phyloP scores from a whole-genome alignment of 2,113 vertebrate species.

The Rattus norvegicus region GRCr8 NC_086027.1:91165501-91166000 shows the following conservation, averaged over 20 bases:
- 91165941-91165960: neutral
- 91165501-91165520: neutral
- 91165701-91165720: neutral
- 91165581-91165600: neutral
- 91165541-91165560: neutral
- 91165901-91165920: neutral
- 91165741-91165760: neutral
- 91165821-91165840: rapidly evolving
- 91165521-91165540: neutral
- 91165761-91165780: neutral
- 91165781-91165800: neutral
- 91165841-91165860: neutral
- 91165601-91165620: neutral
- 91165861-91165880: neutral
- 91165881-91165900: neutral
- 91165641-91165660: neutral
- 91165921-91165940: neutral
- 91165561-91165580: neutral
- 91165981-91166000: neutral
- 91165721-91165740: neutral
- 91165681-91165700: neutral
- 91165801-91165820: too few species aligned
- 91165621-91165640: neutral
- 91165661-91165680: neutral
- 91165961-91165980: neutral